Conservation (phyloP, 2,113 vertebrate species). For the Centrocercus urophasianus region DNA sequence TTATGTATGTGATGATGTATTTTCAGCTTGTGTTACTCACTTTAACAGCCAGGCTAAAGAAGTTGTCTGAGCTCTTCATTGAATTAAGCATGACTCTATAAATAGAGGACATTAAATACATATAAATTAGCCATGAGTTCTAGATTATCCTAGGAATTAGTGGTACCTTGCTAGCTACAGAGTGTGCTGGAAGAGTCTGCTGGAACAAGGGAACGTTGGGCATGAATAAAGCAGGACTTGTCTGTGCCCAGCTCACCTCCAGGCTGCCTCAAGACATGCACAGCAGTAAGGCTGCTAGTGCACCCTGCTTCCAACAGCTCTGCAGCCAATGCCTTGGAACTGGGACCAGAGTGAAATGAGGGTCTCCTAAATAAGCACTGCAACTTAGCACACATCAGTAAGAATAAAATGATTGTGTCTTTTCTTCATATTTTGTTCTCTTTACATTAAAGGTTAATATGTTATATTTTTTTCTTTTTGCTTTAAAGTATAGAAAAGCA, state of each 20-base stretch:
- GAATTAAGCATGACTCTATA: slow-evolving; percentile 21
- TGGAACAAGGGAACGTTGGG: slow-evolving; percentile 16
- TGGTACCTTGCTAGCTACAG: neutral
- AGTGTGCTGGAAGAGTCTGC: neutral
- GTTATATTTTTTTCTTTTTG: neutral
- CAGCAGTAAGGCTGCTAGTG: neutral
- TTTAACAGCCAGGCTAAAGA: neutral
- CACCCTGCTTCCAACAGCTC: neutral
- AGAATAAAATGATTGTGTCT: neutral
- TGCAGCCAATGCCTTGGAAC: neutral
- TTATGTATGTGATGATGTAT: neutral
- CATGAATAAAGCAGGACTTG: slow-evolving; percentile 49
- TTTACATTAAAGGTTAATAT: neutral
- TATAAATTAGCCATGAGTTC: slow-evolving; percentile 37
- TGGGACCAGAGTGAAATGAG: neutral
- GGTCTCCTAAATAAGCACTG: neutral
- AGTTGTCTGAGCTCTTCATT: neutral
- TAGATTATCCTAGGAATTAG: slow-evolving; percentile 35
- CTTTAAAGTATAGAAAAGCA: neutral
- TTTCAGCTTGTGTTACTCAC: neutral
- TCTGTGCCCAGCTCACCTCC: neutral
- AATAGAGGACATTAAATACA: slow-evolving; percentile 9
- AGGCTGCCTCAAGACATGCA: neutral
- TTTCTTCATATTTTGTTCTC: neutral
- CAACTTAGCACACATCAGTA: neutral